Evolutionary conservation across 2,797 vertebrate genomes (phyloP).

Genomic region (Sciurus carolinensis): DNA sequence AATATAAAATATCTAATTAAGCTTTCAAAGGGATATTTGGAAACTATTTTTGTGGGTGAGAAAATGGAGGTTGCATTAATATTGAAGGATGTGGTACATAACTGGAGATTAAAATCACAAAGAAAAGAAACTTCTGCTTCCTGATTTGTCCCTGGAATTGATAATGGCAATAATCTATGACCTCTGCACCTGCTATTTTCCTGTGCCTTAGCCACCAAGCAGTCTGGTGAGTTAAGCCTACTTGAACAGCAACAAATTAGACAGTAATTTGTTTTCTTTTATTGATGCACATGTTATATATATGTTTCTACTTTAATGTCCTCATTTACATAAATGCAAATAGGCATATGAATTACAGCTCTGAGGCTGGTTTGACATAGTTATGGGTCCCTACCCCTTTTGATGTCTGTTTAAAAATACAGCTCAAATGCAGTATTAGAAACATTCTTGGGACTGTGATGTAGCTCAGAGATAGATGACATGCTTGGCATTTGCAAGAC

Average conservation of each 20-base stretch:
- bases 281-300: conserved; percentile 79
- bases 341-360: conserved; percentile 86
- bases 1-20: not conserved
- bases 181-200: conserved; percentile 78
- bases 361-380: conserved; percentile 84
- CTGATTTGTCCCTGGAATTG: not conserved
- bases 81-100: not conserved
- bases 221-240: conserved; percentile 81
- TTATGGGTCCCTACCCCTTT: conserved; percentile 83
- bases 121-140: not conserved
- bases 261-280: conserved; percentile 86
- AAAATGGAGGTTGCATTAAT: not conserved
- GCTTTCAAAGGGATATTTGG: not conserved
- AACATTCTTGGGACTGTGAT: not conserved
- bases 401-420: conserved; percentile 84
- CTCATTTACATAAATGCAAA: conserved; percentile 89
- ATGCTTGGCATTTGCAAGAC: not conserved
- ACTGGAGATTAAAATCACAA: not conserved
- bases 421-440: conserved; percentile 83
- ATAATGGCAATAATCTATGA: conserved; percentile 43
- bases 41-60: not conserved
- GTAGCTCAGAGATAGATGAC: not conserved
- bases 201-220: conserved; percentile 71
- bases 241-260: conserved; percentile 85
- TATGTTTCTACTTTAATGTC: conserved; percentile 83